Base-by-base conservation (phyloP, 2,888 invertebrate species). In the Epinotia nisella region DNA sequence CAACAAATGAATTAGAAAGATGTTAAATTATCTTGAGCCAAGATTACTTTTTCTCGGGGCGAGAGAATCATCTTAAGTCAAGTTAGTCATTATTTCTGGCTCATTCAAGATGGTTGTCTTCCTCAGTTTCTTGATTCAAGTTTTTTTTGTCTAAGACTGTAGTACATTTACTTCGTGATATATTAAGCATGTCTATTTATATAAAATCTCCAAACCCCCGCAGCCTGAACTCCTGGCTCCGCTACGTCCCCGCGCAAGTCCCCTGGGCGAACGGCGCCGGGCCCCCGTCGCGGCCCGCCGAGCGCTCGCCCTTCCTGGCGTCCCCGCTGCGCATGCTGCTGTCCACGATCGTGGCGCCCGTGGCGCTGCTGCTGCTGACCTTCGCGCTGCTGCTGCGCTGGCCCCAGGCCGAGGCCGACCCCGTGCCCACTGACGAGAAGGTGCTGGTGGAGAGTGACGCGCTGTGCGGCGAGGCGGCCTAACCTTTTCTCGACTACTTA, bases 291-390 rank as follows among this genome's bases (percentile, higher is more conserved):
- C 17, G 4, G 39, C 17, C 29, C 17, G 53, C 9, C 21, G 4
- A 0, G 41, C 21, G 21, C 55, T 11, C 15, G 41, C 60, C 39
- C n/a, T 39, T 41, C 24, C n/a, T 61, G 53, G 9, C 21, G 19
- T 53, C 60, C n/a, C 60, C 69, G 51, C 39, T 61, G 53, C 60
- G 69, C 53, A 51, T 69, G 69, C 61, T 69, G 41, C 51, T 21
- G 13, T 19, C 21, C 53, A 41, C 69, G 10, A 53, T 53, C 39
- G 60, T 69, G 69, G 35, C 51, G 61, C 69, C 69, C 3, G 24
- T 35, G 10, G 60, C 41, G 15, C 53, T 13, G 53, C 61, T 69
- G 61, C 61, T 69, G 41, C 51, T 35, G 24, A 21, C 39, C 13
- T 53, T 53, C 60, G 5, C 17, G 24, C 69, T 69, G 53, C 60